Evolutionary conservation across 2,888 invertebrate genomes (phyloP), one percentile per base, ranked within the genome.

Genomic region (Macrophya annulata): DNA sequence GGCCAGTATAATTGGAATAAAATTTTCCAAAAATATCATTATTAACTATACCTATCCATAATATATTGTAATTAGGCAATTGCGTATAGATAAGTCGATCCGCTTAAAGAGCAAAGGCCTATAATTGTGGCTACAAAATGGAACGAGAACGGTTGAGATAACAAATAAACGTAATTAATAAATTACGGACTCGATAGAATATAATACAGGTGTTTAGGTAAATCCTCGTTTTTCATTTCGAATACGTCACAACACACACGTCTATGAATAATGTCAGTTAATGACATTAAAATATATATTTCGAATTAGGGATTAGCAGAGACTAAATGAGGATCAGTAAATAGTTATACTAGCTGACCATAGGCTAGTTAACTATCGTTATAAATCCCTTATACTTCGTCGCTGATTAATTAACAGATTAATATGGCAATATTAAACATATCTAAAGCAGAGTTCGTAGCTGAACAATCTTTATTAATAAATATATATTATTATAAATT

Each of bases 361-460:
- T 55, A 62, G 3, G 31, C 48, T 12, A 48, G 76, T 12, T 55
- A 77, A n/a, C 37, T 40, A 62, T 3, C 15, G 51, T 77, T 40
- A 51, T 77, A 55, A 55, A 51, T 77, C 43, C 51, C n/a, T 51
- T 4, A 59, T 43, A 43, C n/a, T 81, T 81, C 4, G 59, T 62
- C 31, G 59, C 43, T 81, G 17, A 59, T 62, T 81, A 55, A 51
- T 77, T 51, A 77, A 8, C 45, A 48, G n/a, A 45, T 83, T 71
- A 68, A 51, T 83, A 68, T 31, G 68, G 83, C 83, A 83, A 83
- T 83, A 83, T 71, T 83, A 83, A 83, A 83, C 83, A 83, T 83
- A 83, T 83, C 83, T 48, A 51, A 45, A 68, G 68, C 68, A 25
- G 48, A 83, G 40, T 83, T 83, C 25, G n/a, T 68, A 65, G 68